Conservation (phyloP, 92 coral and sea anemone genomes). For the Siderastrea siderea region DNA sequence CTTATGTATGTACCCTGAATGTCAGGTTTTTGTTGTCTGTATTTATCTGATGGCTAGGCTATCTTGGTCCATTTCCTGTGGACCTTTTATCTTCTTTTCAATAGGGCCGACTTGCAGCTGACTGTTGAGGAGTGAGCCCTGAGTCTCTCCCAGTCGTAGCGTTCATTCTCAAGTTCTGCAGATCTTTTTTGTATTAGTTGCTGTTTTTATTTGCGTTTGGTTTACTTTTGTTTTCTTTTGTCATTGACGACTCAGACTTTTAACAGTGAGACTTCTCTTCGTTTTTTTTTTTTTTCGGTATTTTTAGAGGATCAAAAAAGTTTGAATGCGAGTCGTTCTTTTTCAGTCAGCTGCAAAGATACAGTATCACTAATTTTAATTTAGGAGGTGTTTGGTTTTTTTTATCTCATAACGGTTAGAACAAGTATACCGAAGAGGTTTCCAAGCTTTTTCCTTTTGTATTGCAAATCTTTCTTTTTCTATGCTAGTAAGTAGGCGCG, state of each 20-base stretch:
- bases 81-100: neutral
- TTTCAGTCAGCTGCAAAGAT: conserved; percentile 3
- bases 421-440: neutral
- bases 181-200: too few species aligned
- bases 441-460: neutral
- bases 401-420: neutral
- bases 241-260: neutral
- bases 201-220: too few species aligned
- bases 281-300: neutral
- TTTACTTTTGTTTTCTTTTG: neutral
- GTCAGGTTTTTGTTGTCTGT: neutral
- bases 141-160: neutral
- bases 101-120: neutral
- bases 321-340: neutral
- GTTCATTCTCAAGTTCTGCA: too few species aligned
- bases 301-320: neutral
- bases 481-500: neutral
- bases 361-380: neutral
- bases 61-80: neutral
- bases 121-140: neutral
- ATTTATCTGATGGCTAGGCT: conserved; percentile 6
- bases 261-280: too few species aligned
- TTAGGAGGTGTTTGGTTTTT: neutral
- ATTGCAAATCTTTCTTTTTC: neutral
- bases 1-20: neutral